These are phyloP conservation scores for Pristiophorus japonicus DNA, from an alignment of 2,113 vertebrate species.

Conservation along the genomic window DNA sequence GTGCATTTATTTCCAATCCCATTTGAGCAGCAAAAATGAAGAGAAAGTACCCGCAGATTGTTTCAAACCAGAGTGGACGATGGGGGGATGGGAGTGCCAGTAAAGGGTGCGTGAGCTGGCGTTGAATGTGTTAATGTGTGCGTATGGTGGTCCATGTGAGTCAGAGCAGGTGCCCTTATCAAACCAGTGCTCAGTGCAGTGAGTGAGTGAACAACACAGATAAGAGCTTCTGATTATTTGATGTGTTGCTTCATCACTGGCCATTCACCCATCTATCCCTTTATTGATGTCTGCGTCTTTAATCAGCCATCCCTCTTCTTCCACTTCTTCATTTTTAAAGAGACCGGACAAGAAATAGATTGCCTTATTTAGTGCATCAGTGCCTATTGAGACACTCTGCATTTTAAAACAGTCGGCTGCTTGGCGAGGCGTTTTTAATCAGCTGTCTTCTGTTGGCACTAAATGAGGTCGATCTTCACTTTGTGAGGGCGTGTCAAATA, in stretches of 20 bases:
- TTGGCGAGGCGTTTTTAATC: neutral
- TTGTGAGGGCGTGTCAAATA: neutral
- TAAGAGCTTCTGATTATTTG: neutral
- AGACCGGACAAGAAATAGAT: neutral
- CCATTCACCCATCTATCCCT: neutral
- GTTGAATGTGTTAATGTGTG: neutral
- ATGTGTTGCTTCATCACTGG: neutral
- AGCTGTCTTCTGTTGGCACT: neutral
- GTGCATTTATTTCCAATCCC: neutral
- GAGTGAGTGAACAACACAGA: neutral
- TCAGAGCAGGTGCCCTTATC: conserved; percentile 10
- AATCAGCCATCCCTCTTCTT: neutral
- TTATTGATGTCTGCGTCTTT: neutral
- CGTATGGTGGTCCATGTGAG: neutral
- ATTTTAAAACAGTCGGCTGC: neutral
- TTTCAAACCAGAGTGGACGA: neutral
- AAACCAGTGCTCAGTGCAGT: neutral
- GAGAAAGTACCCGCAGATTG: too few species aligned
- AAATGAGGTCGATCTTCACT: neutral
- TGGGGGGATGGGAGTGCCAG: neutral
- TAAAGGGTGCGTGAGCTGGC: neutral
- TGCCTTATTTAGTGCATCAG: neutral
- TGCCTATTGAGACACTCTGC: neutral
- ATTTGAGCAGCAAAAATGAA: neutral
- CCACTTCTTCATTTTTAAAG: neutral